These are phyloP conservation scores for Cylloceria caligata DNA, from an alignment of 2,888 invertebrate genomes.

Conservation along the genomic window DNA sequence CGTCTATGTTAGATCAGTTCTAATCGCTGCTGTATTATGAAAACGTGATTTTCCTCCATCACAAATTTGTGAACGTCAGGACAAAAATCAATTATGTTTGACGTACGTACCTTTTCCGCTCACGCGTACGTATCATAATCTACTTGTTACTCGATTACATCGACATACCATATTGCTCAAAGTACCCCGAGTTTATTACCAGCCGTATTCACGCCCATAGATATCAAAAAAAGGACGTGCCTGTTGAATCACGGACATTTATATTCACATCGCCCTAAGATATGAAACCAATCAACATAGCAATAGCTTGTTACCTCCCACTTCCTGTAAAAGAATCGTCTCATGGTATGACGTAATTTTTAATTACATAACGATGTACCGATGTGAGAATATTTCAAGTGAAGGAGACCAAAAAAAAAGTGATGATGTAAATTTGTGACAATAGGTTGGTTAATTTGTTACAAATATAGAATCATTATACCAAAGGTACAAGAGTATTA, in stretches of 20 bases:
- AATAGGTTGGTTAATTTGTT: too few relatives aligned
- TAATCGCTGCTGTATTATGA: neutral
- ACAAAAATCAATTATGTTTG: neutral
- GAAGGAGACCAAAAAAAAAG: too few relatives aligned
- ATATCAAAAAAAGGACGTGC: slow-evolving; percentile 4
- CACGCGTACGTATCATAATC: neutral
- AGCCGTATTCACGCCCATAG: slow-evolving; percentile 13
- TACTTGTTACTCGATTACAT: slow-evolving; percentile 4
- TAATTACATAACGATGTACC: too few relatives aligned
- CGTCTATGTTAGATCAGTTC: too few relatives aligned
- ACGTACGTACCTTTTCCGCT: neutral
- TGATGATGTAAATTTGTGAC: too few relatives aligned
- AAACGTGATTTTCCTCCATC: neutral
- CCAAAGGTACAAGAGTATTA: neutral
- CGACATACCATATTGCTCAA: slow-evolving; percentile 8
- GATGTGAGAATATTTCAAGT: too few relatives aligned
- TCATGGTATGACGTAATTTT: too few relatives aligned
- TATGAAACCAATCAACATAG: neutral
- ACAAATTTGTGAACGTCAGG: neutral
- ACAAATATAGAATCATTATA: too few relatives aligned
- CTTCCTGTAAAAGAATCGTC: too few relatives aligned
- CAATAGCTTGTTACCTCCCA: neutral
- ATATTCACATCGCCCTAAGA: slow-evolving; percentile 2
- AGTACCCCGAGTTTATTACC: slow-evolving; percentile 18
- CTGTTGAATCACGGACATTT: slow-evolving; percentile 17